These are phyloP conservation scores for Apantesis nais DNA, from an alignment of 2,888 invertebrate species.

Conservation along the genomic window DNA sequence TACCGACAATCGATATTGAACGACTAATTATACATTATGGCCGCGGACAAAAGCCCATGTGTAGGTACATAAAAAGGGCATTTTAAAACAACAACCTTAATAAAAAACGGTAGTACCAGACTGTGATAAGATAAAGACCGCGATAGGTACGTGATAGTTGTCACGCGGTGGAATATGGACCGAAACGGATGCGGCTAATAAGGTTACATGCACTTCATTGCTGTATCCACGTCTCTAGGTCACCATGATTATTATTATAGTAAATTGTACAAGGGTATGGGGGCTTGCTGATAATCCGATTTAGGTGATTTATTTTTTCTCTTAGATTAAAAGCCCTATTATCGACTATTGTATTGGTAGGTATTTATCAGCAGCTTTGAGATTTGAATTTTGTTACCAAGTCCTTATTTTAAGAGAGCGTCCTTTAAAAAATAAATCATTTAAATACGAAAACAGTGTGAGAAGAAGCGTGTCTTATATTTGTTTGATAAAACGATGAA, in stretches of 20 bases:
- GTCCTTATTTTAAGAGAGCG: no score
- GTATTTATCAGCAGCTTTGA: background rate
- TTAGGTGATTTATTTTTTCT: background rate
- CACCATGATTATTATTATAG: background rate
- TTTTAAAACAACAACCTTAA: background rate
- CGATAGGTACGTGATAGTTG: slow-evolving; percentile 18
- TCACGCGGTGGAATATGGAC: slow-evolving; percentile 55
- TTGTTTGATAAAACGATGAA: no score
- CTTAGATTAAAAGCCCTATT: background rate
- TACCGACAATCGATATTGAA: background rate
- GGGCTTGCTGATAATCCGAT: background rate
- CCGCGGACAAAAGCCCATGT: background rate
- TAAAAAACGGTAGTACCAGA: slow-evolving; percentile 11
- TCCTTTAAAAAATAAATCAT: no score
- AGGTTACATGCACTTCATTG: background rate
- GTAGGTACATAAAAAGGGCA: background rate
- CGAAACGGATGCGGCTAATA: slow-evolving; percentile 45
- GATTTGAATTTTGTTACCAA: background rate
- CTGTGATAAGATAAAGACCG: slow-evolving; percentile 40
- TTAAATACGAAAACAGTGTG: no score
- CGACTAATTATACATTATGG: background rate
- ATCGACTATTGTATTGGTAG: background rate
- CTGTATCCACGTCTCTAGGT: background rate
- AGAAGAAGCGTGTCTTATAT: no score
- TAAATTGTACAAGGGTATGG: background rate